A percentile compares a stretch with the other conserved stretches of the same genome.
Evolutionary conservation across 2,888 invertebrate species (phyloP).

Genomic region (Meiosimyza platycephala): DNA sequence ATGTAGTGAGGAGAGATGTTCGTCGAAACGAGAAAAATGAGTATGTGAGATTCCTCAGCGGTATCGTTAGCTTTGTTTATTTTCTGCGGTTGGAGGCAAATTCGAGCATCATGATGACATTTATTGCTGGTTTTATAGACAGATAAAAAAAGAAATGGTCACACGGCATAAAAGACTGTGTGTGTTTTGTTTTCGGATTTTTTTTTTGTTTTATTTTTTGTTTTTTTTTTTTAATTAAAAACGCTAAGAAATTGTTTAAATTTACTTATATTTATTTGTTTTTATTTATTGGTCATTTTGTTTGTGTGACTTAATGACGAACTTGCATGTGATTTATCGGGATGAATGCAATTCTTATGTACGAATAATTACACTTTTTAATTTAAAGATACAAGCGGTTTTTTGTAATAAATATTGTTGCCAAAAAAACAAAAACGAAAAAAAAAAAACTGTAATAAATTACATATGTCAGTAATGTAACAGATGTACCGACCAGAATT

Average conservation of each 20-base stretch:
- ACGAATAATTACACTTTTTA: not conserved
- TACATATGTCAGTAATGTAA: slow-evolving; percentile 26
- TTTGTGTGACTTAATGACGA: slow-evolving; percentile 20
- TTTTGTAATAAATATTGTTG: slow-evolving; percentile 5
- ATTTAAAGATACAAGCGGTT: not conserved
- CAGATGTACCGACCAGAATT: too few relatives aligned
- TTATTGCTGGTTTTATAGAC: not conserved
- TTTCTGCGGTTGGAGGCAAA: not conserved
- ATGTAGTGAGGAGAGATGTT: too few relatives aligned
- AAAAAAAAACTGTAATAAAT: slow-evolving; percentile 39
- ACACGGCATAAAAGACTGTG: not conserved
- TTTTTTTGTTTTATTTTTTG: not conserved
- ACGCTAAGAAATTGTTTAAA: not conserved
- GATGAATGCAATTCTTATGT: not conserved
- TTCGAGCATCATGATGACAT: not conserved
- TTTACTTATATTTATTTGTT: not conserved
- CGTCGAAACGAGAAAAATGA: too few relatives aligned
- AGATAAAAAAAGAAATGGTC: slow-evolving; percentile 1
- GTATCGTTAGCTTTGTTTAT: too few relatives aligned
- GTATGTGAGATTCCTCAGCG: too few relatives aligned
- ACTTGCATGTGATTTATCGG: slow-evolving; percentile 27
- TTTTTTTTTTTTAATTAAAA: not conserved
- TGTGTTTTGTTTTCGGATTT: not conserved
- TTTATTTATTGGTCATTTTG: not conserved
- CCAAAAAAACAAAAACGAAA: slow-evolving; percentile 13